A percentile compares a stretch with the other conserved stretches of the same genome.
Conservation (phyloP, 2,113 vertebrate genomes). For the Vulpes ferrilata region DNA sequence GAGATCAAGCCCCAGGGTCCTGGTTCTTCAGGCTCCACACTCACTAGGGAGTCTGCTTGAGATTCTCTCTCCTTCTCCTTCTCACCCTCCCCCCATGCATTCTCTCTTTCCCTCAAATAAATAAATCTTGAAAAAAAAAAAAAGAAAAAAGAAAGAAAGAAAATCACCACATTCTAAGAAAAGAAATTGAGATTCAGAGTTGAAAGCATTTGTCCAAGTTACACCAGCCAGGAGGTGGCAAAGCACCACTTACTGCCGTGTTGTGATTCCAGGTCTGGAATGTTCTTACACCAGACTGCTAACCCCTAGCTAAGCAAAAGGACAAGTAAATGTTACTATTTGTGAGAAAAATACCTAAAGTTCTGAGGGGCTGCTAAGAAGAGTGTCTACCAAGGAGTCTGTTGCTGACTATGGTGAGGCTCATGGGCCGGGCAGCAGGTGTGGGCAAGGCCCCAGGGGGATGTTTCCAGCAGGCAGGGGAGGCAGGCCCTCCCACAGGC, state of each 20-base stretch:
- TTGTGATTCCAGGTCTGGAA: neutral
- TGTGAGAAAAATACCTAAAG: neutral
- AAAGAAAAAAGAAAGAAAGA: neutral
- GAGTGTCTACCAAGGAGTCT: rapidly evolving
- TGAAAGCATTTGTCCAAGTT: neutral
- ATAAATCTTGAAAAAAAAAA: neutral
- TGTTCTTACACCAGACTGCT: neutral
- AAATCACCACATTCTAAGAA: neutral
- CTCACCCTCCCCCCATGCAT: neutral
- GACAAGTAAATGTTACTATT: neutral
- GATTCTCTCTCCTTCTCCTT: neutral
- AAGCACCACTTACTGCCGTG: neutral
- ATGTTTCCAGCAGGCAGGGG: rapidly evolving
- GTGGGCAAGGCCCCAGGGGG: rapidly evolving
- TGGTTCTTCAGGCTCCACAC: neutral
- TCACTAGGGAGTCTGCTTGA: neutral
- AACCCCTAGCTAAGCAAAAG: neutral
- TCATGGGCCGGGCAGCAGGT: rapidly evolving
- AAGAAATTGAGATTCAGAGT: neutral
- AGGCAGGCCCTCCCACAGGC: neutral
- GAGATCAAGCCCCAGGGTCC: too few relatives aligned
- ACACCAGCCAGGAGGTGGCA: too few relatives aligned
- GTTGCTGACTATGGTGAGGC: neutral
- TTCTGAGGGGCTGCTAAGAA: neutral
- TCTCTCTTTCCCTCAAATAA: neutral